Base-by-base conservation (phyloP, 2,888 invertebrate genomes). In the Pristionchus exspectatus region DNA sequence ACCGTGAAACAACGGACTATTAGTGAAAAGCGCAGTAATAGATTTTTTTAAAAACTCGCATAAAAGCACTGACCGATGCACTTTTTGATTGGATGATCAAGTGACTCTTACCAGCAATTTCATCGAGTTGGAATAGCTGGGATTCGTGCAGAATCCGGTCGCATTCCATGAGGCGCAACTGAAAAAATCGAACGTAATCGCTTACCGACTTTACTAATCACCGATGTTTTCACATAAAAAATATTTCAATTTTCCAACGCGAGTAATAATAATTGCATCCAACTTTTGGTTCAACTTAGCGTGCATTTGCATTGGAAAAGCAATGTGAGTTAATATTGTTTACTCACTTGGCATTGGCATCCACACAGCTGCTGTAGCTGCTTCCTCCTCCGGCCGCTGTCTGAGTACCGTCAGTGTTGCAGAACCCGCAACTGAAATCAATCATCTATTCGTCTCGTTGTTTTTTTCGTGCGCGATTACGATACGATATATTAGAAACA, bases 391-490 rank as follows among this genome's bases (percentile, higher is more conserved):
- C 74, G 18, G 74, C 74, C 21, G 74, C 74, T 9, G 74, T 77
- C 44, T 77, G 74, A 44, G 74, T 77, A 7, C 74, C 74, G 74
- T 77, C 74, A 24, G 38, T 24, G 74, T 77, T 77, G 44, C 74
- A 77, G 38, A 77, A 44, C 38, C 74, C 74, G 21, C 74, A 77
- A 24, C 74, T 77, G 44, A 2, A 77, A 30, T 69, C 1, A 9
- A 44, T 44, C 44, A 44, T 44, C 44, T 44, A 44, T 44, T 44
- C 3, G 44, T 44, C 9, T 44, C 9, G 44, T 44, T 44, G 3
- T 3, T 44, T 44, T 44, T 44, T 3, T 9, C 9, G 44, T 44
- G 3, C 44, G 9, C 44, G 44, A 44, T 44, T 44, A 21, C 3
- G 10, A 4, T 12, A 72, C 24, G 5, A n/a, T n/a, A n/a, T n/a